Evolutionary conservation across 2,113 vertebrate genomes (phyloP), one percentile per base, ranked within the genome.

Genomic region (Aspidoscelis tigris): DNA sequence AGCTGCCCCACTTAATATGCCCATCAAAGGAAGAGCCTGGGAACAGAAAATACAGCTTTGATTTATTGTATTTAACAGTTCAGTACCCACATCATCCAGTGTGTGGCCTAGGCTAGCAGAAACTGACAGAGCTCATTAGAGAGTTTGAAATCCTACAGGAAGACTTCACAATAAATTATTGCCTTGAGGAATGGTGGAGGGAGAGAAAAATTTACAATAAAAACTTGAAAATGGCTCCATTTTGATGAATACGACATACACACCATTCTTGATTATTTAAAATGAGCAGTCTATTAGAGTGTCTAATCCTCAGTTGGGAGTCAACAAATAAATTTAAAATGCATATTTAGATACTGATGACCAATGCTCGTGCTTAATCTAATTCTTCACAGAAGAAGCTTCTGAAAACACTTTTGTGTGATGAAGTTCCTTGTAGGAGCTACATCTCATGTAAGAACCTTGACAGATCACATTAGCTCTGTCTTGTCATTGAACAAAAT

Each of bases 21-120:
- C 74, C 4, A 0, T 39, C 22, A 68, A 72, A 73, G 82, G 61
- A 44, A 73, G 80, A 65, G 20, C 4, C 50, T 70, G 64, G 61
- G 68, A 78, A 84, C 83, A 81, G 71, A 21, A 20, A 87, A 85
- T 76, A 41, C 80, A 50, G 77, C 83, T 65, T 91, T 93, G 94
- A 95, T 90, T 93, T 91, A 93, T 94, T 61, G 76, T 80, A 87
- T 95, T 95, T 95, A 92, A 93, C 94, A 94, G 93, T 92, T 93
- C 80, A 43, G 89, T 87, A 93, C 92, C 87, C 84, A 77, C 90
- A 81, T 86, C 84, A 86, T 86, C n/a, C 43, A 79, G 87, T 85
- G 85, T 2, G 7, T 82, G 81, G 33, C 72, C 89, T 72, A 53
- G 7, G 16, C 74, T 88, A 84, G 93, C 55, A 2, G 81, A 91